These are phyloP conservation scores for Nymphalis c-album DNA, from an alignment of 2,888 invertebrate genomes.

Conservation along the genomic window DNA sequence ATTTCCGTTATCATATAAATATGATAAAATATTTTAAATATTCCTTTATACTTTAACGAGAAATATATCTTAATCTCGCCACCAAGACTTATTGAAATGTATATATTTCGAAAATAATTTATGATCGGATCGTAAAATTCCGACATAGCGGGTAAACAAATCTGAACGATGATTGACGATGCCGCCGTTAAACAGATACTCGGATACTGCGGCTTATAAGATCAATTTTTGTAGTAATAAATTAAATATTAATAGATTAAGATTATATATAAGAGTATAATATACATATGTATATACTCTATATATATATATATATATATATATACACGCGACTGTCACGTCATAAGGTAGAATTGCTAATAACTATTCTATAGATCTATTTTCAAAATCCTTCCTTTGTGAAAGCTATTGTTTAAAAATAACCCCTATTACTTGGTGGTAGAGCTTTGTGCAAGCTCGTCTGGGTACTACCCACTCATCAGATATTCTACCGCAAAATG, in stretches of 20 bases:
- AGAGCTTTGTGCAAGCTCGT: no score
- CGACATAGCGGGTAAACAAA: slow-evolving; percentile 16
- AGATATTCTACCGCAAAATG: no score
- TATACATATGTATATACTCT: no score
- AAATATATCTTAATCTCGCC: not conserved
- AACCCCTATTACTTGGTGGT: no score
- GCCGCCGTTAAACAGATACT: slow-evolving; percentile 1
- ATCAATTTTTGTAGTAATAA: not conserved
- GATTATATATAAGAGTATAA: no score
- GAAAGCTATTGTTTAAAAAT: no score
- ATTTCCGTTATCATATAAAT: no score
- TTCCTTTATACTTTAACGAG: not conserved
- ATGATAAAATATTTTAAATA: not conserved
- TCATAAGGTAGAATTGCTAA: no score
- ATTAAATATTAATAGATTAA: slow-evolving; percentile 1
- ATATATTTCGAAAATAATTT: slow-evolving; percentile 4
- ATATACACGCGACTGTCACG: no score
- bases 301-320: no score
- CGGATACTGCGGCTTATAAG: slow-evolving; percentile 4
- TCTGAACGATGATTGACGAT: slow-evolving; percentile 21
- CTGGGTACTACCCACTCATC: no score
- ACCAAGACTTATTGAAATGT: not conserved
- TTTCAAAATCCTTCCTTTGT: not conserved
- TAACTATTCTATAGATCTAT: no score
- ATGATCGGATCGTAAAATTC: slow-evolving; percentile 9